phyloP scores from a whole-genome alignment of 2,797 vertebrate genomes.

The Dipus sagitta region DNA sequence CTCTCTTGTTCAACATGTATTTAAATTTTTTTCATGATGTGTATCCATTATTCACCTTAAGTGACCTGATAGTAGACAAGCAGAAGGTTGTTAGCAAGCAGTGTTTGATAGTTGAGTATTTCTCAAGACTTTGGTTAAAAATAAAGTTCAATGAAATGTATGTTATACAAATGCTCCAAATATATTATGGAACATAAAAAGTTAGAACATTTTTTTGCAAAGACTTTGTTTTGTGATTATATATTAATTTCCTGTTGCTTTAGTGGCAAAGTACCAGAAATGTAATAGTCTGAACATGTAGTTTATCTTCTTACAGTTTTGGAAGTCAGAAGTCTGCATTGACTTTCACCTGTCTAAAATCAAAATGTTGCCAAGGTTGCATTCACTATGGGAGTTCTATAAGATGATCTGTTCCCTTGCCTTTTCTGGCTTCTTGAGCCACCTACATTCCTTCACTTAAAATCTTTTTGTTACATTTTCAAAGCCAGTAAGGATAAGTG shows the following conservation, averaged over 20 bases:
- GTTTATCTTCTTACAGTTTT: slow-evolving; percentile 25
- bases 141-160: background rate
- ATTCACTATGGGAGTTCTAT: background rate
- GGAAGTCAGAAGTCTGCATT: slow-evolving; percentile 26
- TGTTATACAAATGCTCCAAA: background rate
- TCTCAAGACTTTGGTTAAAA: background rate
- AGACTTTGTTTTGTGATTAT: background rate
- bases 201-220: background rate
- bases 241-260: slow-evolving; percentile 25
- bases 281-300: slow-evolving; percentile 20
- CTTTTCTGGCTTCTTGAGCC: slow-evolving; percentile 42
- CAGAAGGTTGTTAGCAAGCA: background rate
- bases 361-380: background rate
- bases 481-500: slow-evolving; percentile 4
- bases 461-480: background rate
- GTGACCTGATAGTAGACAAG: background rate
- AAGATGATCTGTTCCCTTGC: background rate
- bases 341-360: background rate
- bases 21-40: background rate
- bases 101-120: background rate
- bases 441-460: background rate
- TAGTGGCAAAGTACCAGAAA: slow-evolving; percentile 1
- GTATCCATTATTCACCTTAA: background rate
- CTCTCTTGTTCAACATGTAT: background rate
- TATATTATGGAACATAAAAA: background rate